phyloP scores from a whole-genome alignment of 2,888 invertebrate species.

The Tenthredo amoena region DNA sequence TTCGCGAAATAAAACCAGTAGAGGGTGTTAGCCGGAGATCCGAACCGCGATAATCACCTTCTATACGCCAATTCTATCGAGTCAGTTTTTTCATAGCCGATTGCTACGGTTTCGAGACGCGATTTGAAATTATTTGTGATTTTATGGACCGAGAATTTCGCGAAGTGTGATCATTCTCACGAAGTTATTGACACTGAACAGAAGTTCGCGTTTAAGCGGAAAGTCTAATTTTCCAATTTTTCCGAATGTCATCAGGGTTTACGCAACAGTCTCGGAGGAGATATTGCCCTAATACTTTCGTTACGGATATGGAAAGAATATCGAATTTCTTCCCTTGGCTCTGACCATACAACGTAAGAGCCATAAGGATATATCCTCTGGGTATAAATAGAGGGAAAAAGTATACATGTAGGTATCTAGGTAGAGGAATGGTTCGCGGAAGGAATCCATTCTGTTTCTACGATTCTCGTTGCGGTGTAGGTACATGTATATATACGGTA shows the following conservation, averaged over 20 bases:
- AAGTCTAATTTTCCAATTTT: not conserved
- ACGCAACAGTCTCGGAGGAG: not conserved
- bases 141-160: too few species aligned
- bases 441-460: slow-evolving; percentile 22
- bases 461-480: not conserved
- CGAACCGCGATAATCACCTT: not conserved
- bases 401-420: not conserved
- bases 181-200: not conserved
- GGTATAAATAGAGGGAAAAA: not conserved
- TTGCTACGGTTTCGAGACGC: not conserved
- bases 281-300: not conserved
- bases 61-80: too few species aligned
- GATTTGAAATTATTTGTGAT: too few species aligned
- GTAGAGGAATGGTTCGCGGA: not conserved
- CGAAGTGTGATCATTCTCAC: too few species aligned
- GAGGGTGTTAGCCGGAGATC: not conserved
- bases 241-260: not conserved
- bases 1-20: not conserved
- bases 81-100: not conserved
- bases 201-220: not conserved
- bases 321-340: not conserved
- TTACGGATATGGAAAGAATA: not conserved
- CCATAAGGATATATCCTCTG: not conserved
- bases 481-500: not conserved
- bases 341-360: not conserved